Base-by-base conservation (phyloP, 1,140 invertebrate genomes). In the Eulimnadia texana region DNA sequence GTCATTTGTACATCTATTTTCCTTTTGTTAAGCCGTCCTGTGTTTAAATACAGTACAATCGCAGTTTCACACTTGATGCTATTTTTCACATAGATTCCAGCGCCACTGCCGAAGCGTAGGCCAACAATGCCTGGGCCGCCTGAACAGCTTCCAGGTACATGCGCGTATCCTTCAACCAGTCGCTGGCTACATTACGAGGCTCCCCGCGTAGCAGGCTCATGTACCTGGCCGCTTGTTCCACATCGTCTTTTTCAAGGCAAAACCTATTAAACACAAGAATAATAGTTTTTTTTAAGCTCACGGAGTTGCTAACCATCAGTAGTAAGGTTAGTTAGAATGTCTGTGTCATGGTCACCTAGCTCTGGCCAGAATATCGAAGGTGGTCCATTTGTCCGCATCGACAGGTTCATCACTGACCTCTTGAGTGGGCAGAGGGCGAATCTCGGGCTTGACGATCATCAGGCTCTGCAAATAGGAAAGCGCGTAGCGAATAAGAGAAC, bases 141-240 rank as follows among this genome's bases (percentile, higher is more conserved):
- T 94, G 91, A 69, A 86, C 80, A n/a, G 90, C 85, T 76, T 97
- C 94, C 62, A 98, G 75, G 65, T 90, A 80, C 19, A 87, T 77
- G 58, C 84, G 80, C 0, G 87, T 80, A 68, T 95, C 92, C 62
- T 84, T 80, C 66, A 93, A 82, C 93, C 93, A 98, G 66, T 89
- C 84, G 50, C 71, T 73, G 1, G 93, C 88, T 3, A 93, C 80
- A n/a, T 79, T 77, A 9, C 85, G 77, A 0, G 93, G 78, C 23
- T 89, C 89, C 22, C 93, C 93, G 68, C 84, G 79, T 23, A 98
- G 73, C 49, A 95, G 79, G 70, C 93, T 93, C 77, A 96, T 85
- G 72, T 94, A 95, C 56, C 85, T 82, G 0, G 97, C 73, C 0
- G 92, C 87, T 70, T 85, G 82, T 52, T 84, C 79, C 50, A 96